Conservation (phyloP, 2,113 vertebrate genomes). For the Actenoides lindsayi region DNA sequence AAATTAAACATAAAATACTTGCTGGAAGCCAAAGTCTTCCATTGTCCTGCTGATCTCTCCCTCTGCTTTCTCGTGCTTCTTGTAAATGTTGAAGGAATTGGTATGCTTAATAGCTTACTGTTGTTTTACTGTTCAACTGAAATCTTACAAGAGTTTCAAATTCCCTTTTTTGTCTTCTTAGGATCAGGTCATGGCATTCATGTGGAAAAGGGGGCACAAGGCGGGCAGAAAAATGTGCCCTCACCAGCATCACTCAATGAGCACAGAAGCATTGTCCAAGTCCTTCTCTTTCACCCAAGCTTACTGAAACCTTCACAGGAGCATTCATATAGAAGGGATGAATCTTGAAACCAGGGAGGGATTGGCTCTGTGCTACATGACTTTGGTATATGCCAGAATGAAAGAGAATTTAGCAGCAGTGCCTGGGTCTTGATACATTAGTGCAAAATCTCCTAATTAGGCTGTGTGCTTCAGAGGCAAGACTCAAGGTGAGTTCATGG, state of each 20-base stretch:
- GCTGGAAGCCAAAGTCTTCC: not conserved
- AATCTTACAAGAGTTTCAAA: not conserved
- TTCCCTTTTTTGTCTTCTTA: not conserved
- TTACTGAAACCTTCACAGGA: not conserved
- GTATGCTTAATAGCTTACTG: not conserved
- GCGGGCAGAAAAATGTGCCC: not conserved
- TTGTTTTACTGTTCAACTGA: not conserved
- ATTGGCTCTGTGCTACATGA: not conserved
- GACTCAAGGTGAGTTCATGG: rapidly evolving
- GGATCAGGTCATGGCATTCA: not conserved
- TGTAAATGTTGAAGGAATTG: not conserved
- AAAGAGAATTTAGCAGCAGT: not conserved
- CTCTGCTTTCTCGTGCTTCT: not conserved
- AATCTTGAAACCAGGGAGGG: not conserved
- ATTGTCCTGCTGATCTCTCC: not conserved
- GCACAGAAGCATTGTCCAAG: not conserved
- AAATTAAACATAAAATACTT: conserved; percentile 8
- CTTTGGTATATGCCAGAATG: not conserved
- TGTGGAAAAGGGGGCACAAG: not conserved
- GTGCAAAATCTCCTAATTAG: not conserved
- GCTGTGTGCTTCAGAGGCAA: not conserved
- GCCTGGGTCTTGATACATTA: not conserved
- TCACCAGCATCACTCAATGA: not conserved
- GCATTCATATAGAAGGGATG: not conserved
- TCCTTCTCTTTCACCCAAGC: not conserved